phyloP scores from a whole-genome alignment of 2,888 invertebrate genomes.

The Ecdyonurus torrentis region DNA sequence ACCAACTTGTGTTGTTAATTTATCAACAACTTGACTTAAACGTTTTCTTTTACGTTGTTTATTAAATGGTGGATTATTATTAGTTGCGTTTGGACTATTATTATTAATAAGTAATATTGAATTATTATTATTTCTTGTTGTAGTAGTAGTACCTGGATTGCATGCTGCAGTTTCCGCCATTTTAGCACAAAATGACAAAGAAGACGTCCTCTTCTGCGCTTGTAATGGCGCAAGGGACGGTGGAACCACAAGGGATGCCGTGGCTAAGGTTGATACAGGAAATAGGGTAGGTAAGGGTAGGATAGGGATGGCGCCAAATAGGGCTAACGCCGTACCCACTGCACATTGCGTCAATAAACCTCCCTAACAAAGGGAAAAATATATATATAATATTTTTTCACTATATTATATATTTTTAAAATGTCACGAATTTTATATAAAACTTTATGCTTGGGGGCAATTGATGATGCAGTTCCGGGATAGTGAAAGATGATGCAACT shows the following conservation, averaged over 20 bases:
- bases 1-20: constrained; percentile 35
- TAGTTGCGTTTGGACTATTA: constrained; percentile 1
- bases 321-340: background rate
- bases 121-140: background rate
- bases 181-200: background rate
- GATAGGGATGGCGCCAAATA: background rate
- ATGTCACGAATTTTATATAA: too few species aligned
- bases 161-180: constrained; percentile 1
- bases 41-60: constrained; percentile 62
- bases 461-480: too few species aligned
- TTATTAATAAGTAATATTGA: background rate
- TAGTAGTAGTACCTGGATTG: background rate
- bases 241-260: background rate
- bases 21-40: constrained; percentile 63
- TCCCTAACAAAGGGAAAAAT: too few species aligned
- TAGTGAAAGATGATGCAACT: too few species aligned
- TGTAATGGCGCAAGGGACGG: background rate
- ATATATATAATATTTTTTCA: too few species aligned
- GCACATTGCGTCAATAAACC: background rate
- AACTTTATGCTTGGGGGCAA: too few species aligned
- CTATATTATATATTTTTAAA: too few species aligned
- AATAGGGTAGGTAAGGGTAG: background rate
- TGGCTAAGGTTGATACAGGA: background rate
- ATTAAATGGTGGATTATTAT: background rate
- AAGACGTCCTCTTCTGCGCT: background rate